A percentile compares a stretch with the other conserved stretches of the same genome.
Conservation (phyloP, 2,888 invertebrate genomes). For the Yponomeuta sedellus region DNA sequence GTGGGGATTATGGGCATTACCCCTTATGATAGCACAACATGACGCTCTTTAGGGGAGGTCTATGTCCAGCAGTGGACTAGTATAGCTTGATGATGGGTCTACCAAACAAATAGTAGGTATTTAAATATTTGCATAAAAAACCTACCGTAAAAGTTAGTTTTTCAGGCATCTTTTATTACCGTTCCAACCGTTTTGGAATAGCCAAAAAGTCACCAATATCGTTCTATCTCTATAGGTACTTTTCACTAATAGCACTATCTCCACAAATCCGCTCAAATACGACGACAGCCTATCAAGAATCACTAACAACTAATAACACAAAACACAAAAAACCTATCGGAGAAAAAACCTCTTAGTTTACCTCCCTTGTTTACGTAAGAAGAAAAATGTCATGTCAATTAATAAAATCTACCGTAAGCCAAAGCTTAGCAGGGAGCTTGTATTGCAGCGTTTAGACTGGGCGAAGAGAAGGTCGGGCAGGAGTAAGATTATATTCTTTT, state of each 20-base stretch:
- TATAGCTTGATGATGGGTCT: no score
- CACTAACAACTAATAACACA: conserved; percentile 1
- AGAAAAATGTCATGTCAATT: conserved; percentile 65
- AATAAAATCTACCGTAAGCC: conserved; percentile 64
- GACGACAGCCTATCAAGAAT: background rate
- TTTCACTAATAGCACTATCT: background rate
- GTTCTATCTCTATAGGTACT: background rate
- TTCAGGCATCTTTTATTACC: no score
- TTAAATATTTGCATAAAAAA: no score
- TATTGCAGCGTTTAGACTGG: background rate
- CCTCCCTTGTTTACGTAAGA: conserved; percentile 24
- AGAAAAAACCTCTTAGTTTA: background rate
- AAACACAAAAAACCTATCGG: background rate
- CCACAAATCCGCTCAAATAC: background rate
- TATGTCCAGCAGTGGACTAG: no score
- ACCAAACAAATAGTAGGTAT: no score
- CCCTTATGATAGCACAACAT: no score
- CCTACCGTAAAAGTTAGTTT: no score
- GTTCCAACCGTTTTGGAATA: no score
- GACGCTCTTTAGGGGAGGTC: no score
- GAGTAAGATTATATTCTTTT: no score
- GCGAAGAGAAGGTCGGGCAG: no score
- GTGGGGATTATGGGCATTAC: no score
- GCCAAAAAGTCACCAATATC: background rate
- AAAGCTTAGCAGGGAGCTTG: conserved; percentile 47